These are phyloP conservation scores for Thomomys bottae DNA, from an alignment of 2,113 vertebrate species.

Conservation along the genomic window DNA sequence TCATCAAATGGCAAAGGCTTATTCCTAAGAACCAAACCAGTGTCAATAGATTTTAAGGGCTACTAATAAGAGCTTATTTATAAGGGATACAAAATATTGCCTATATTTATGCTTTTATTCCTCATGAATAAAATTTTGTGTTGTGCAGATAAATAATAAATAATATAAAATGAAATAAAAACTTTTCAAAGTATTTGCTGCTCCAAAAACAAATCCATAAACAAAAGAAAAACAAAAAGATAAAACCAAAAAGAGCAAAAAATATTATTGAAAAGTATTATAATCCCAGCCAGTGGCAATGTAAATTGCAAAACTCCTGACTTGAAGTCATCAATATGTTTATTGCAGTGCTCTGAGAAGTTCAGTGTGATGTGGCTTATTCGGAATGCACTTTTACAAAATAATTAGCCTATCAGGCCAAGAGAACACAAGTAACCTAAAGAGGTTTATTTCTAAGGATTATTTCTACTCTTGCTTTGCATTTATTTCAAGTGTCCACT, in stretches of 20 bases:
- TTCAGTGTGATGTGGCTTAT: not conserved
- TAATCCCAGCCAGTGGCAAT: not conserved
- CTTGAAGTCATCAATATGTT: not conserved
- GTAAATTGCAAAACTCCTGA: not conserved
- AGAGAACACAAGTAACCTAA: not conserved
- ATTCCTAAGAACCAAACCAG: not conserved
- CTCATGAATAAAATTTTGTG: not conserved
- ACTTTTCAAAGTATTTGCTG: not conserved
- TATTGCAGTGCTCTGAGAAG: not conserved
- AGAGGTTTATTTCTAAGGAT: not conserved
- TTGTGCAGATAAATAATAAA: not conserved
- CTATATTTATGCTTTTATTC: not conserved
- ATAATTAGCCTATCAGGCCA: not conserved
- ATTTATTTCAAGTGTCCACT: constrained; percentile 36
- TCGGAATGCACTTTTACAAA: constrained; percentile 1
- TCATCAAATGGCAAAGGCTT: not conserved
- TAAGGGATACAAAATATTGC: not conserved
- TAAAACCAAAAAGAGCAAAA: too few species aligned
- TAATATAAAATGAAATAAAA: not conserved
- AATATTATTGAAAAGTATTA: not conserved
- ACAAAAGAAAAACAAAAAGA: too few species aligned
- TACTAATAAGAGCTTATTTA: not conserved
- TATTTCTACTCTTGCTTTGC: not conserved
- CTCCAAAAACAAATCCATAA: not conserved
- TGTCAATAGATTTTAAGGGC: not conserved